Evolutionary conservation across 2,113 vertebrate species (phyloP).

Genomic region (Craseonycteris thonglongyai): DNA sequence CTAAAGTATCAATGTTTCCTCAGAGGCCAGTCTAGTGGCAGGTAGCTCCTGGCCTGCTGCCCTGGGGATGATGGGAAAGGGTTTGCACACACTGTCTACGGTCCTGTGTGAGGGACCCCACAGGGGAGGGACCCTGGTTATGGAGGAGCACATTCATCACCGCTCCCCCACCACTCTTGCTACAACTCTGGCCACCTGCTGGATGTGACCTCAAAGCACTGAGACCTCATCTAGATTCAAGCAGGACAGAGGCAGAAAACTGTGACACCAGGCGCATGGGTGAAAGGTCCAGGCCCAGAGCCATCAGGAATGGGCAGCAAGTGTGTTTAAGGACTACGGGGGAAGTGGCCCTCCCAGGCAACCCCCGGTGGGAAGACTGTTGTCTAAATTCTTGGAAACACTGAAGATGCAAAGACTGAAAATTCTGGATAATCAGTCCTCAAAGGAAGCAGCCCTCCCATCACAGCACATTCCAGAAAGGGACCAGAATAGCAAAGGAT

Average conservation of each 20-base stretch:
- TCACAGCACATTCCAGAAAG: not conserved
- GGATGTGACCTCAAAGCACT: no score
- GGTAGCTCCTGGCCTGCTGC: not conserved
- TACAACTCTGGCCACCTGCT: not conserved
- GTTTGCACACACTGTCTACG: not conserved
- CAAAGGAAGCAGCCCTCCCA: not conserved
- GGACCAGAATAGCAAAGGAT: not conserved
- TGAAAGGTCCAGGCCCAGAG: no score
- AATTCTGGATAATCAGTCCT: not conserved
- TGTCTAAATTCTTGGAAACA: not conserved
- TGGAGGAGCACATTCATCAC: not conserved
- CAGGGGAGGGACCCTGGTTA: not conserved
- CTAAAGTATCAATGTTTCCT: not conserved
- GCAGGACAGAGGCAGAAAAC: no score
- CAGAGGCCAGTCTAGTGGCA: not conserved
- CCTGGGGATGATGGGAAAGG: not conserved
- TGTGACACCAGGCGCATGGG: no score
- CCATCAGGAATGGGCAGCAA: no score
- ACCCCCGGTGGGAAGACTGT: no score
- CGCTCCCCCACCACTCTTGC: no score
- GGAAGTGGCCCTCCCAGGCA: no score
- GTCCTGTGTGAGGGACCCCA: not conserved
- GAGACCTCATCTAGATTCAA: no score
- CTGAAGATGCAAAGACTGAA: not conserved
- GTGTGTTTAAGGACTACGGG: no score